Evolutionary conservation across 2,797 vertebrate species (phyloP).

Genomic region (Eremophila alpestris): DNA sequence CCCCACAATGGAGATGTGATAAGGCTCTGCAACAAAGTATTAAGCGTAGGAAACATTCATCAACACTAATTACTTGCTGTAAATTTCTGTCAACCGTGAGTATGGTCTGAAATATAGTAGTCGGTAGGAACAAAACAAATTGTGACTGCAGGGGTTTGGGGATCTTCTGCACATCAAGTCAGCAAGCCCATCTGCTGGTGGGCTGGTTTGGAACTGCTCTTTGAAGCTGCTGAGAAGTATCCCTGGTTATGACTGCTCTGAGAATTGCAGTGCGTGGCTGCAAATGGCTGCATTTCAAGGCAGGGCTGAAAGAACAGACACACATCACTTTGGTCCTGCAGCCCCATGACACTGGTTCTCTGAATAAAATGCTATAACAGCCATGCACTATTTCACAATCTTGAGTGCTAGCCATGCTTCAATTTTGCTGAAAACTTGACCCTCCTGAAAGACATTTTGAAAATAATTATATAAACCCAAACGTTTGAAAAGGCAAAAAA

Average conservation of each 20-base stretch:
- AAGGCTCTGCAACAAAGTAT: background rate
- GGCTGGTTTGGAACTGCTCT: background rate
- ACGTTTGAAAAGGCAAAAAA: background rate
- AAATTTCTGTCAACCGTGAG: background rate
- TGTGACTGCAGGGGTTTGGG: background rate
- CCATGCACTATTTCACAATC: background rate
- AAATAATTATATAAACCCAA: background rate
- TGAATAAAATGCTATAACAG: background rate
- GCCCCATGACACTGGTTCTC: accelerated
- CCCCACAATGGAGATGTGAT: background rate
- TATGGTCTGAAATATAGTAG: background rate
- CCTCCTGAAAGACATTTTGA: background rate
- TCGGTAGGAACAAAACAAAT: background rate
- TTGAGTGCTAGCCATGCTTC: background rate
- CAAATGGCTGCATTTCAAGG: background rate
- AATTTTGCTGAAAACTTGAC: background rate
- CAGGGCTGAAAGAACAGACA: background rate
- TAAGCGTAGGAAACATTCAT: background rate
- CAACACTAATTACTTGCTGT: background rate
- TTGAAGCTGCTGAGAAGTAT: background rate
- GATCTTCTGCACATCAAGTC: background rate
- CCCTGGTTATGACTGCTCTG: background rate
- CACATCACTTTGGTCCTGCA: background rate
- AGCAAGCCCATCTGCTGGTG: background rate
- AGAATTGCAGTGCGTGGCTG: background rate